phyloP scores from a whole-genome alignment of 2,888 invertebrate genomes.

The Pimpla rufipes region DNA sequence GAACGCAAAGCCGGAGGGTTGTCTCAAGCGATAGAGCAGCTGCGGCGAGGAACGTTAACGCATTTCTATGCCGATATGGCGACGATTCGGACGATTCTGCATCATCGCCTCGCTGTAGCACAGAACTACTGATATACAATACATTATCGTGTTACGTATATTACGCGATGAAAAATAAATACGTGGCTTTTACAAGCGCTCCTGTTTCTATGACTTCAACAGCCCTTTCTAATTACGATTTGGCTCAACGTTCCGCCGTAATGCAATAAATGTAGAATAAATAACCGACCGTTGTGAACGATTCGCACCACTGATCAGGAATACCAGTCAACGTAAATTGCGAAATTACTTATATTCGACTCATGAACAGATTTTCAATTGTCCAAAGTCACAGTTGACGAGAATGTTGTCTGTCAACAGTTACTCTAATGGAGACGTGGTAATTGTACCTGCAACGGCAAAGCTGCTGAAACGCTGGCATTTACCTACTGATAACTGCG shows the following conservation, averaged over 20 bases:
- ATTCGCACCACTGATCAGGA: neutral
- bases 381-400: neutral
- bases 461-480: neutral
- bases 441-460: neutral
- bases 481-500: no score
- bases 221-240: conserved; percentile 12
- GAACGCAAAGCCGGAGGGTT: conserved; percentile 65
- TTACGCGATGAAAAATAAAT: neutral
- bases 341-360: conserved; percentile 5
- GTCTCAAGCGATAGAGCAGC: conserved; percentile 39
- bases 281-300: neutral
- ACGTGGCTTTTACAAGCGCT: no score
- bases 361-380: neutral
- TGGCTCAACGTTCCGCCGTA: neutral
- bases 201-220: neutral
- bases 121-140: neutral
- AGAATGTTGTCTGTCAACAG: neutral
- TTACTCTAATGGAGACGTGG: neutral
- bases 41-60: conserved; percentile 29
- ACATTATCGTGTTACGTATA: neutral
- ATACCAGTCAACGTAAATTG: conserved; percentile 1
- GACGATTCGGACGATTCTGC: conserved; percentile 22
- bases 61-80: conserved; percentile 1
- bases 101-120: neutral
- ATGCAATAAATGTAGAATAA: neutral